Conservation (phyloP, 2,113 vertebrate species). For the Rafetus swinhoei region DNA sequence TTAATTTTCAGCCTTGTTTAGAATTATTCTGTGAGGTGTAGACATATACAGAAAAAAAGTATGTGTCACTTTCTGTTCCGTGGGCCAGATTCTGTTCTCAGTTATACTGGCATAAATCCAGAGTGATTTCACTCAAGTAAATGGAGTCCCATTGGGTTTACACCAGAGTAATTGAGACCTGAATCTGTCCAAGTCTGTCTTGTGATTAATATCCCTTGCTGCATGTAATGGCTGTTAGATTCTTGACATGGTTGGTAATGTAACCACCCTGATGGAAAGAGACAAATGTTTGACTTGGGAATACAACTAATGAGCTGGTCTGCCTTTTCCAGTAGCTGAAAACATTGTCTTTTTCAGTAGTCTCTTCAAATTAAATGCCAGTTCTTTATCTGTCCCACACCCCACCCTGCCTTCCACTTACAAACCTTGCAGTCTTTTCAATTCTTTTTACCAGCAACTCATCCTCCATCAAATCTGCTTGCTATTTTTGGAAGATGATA, state of each 20-base stretch:
- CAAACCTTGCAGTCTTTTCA: background rate
- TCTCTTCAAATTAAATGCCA: background rate
- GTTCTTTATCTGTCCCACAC: background rate
- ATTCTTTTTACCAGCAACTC: background rate
- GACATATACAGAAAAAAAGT: background rate
- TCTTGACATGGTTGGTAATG: fast-evolving
- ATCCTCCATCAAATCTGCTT: background rate
- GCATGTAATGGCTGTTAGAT: background rate
- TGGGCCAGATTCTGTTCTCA: background rate
- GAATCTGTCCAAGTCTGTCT: background rate
- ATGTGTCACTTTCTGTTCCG: no score
- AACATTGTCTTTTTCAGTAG: background rate
- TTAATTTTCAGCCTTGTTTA: background rate
- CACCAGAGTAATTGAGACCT: background rate
- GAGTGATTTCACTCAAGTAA: background rate
- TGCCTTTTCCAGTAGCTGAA: background rate
- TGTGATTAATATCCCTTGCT: constrained; percentile 2
- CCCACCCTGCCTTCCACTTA: background rate
- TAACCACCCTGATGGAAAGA: background rate
- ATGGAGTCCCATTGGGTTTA: background rate
- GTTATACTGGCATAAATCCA: background rate
- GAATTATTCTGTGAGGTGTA: background rate
- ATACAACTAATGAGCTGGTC: background rate
- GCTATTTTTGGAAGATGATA: background rate
- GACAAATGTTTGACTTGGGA: background rate